These are phyloP conservation scores for Holacanthella duospinosa DNA, from an alignment of 2,888 invertebrate species.

Conservation along the genomic window DNA sequence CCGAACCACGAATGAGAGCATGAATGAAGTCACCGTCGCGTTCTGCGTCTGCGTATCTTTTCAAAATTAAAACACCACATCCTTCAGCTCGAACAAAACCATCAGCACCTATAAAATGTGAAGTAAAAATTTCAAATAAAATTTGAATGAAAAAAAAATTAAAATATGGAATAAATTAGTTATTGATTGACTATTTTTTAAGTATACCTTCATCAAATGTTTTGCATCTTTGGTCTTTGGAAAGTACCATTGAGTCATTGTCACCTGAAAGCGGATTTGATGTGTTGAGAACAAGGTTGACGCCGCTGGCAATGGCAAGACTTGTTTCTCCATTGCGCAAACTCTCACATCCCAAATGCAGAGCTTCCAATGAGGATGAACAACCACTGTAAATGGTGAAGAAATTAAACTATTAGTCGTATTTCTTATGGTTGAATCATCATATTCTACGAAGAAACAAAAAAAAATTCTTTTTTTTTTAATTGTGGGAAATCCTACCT, in stretches of 20 bases:
- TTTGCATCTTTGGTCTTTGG: conserved; percentile 18
- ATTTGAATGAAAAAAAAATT: background rate
- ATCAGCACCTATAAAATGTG: conserved; percentile 13
- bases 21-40: conserved; percentile 17
- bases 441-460: no score
- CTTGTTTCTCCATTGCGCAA: conserved; percentile 16
- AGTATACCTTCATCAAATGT: conserved; percentile 22
- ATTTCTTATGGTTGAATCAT: no score
- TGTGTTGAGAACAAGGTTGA: conserved; percentile 17
- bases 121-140: background rate
- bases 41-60: conserved; percentile 18
- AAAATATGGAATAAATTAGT: background rate
- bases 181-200: background rate
- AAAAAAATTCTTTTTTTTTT: background rate
- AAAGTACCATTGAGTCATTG: conserved; percentile 7
- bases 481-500: background rate
- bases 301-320: conserved; percentile 23
- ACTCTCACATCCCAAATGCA: conserved; percentile 24
- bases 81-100: conserved; percentile 25
- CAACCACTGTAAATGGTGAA: conserved; percentile 16
- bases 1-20: conserved; percentile 15
- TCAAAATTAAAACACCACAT: conserved; percentile 19
- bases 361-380: conserved; percentile 23
- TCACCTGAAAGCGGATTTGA: background rate
- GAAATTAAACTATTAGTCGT: background rate